phyloP scores from a whole-genome alignment of 2,113 vertebrate genomes.

The Apaloderma vittatum region DNA sequence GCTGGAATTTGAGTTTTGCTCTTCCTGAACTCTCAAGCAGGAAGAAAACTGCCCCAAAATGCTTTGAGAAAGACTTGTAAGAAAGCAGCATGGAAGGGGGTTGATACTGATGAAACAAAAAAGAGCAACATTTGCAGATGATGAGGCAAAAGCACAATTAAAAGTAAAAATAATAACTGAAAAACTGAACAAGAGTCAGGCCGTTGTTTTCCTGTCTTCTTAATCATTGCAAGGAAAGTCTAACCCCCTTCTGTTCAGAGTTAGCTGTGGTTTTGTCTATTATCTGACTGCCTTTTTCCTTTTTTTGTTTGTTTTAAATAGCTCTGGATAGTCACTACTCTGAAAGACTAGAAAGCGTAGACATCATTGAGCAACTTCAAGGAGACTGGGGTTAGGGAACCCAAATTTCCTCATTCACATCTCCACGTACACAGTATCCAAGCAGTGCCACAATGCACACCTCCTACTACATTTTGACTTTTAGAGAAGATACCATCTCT shows the following conservation, averaged over 20 bases:
- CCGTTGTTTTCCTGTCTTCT: neutral
- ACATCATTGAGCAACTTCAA: rapidly evolving
- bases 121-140: neutral
- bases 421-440: neutral
- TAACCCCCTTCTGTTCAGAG: neutral
- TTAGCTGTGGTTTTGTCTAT: neutral
- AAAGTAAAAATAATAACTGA: too few species aligned
- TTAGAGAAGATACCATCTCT: neutral
- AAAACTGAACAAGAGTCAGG: neutral
- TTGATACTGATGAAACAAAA: neutral
- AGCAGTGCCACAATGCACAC: rapidly evolving
- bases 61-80: neutral
- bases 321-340: neutral
- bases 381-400: neutral
- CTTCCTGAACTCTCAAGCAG: neutral
- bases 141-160: neutral
- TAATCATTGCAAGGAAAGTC: neutral
- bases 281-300: neutral
- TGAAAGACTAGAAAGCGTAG: neutral
- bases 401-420: neutral
- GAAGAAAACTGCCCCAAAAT: neutral
- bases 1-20: neutral
- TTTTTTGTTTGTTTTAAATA: neutral
- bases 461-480: neutral
- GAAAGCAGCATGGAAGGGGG: neutral